Percentiles rank a stretch among this genome's conserved stretches.
Evolutionary conservation across 2,113 vertebrate species (phyloP).

Genomic region (Hemiprocne comata): DNA sequence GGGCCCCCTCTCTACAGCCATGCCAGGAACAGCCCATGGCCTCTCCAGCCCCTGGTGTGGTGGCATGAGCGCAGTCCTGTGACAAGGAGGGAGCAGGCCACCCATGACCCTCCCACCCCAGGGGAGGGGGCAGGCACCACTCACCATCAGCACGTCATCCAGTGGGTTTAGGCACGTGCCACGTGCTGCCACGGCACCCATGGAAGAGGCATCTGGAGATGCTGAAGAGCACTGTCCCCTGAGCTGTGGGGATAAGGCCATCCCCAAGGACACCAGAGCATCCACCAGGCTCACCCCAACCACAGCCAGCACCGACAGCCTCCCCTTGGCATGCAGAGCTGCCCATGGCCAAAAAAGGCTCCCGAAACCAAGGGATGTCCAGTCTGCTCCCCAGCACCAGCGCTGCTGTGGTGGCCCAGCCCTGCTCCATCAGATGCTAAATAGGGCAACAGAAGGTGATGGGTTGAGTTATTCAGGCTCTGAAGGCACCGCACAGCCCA

Average conservation of each 20-base stretch:
- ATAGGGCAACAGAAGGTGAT: conserved; percentile 28
- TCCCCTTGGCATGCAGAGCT: neutral
- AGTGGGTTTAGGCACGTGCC: rapidly evolving
- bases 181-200: neutral
- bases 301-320: neutral
- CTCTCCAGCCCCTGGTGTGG: neutral
- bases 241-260: neutral
- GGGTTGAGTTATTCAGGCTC: neutral
- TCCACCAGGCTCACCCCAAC: neutral
- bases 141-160: neutral
- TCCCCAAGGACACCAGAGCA: neutral
- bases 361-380: neutral
- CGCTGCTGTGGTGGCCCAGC: rapidly evolving
- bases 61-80: rapidly evolving
- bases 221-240: neutral
- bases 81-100: neutral
- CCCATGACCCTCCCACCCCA: neutral
- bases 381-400: rapidly evolving
- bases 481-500: neutral
- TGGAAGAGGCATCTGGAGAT: neutral
- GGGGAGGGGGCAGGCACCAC: neutral
- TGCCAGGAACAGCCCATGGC: rapidly evolving
- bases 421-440: neutral
- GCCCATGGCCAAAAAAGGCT: neutral
- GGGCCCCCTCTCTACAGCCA: rapidly evolving